phyloP scores from a whole-genome alignment of 2,113 vertebrate species.

The Grantiella picta region DNA sequence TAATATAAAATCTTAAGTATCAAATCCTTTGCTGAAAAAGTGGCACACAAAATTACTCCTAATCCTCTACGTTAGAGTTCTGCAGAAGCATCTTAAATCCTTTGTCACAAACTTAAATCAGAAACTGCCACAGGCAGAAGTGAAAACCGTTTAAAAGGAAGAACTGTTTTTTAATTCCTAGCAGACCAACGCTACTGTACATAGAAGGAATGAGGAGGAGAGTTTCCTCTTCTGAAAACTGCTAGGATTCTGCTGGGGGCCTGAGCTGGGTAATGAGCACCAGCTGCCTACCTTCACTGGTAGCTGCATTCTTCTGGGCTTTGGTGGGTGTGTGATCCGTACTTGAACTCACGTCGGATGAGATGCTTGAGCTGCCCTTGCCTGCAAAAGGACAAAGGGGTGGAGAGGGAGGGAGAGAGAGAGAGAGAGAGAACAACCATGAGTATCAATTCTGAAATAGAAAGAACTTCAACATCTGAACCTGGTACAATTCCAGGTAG shows the following conservation, averaged over 20 bases:
- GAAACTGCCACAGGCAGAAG: neutral
- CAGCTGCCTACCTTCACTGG: constrained; percentile 96
- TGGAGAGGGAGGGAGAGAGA: neutral
- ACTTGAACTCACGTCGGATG: constrained; percentile 98
- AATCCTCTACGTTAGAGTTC: neutral
- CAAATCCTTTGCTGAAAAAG: neutral
- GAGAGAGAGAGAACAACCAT: neutral
- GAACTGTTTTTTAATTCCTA: constrained; percentile 69
- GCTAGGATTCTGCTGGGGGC: constrained; percentile 3
- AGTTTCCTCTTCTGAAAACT: constrained; percentile 16
- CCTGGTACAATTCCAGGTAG: neutral
- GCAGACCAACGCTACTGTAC: neutral
- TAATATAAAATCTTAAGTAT: neutral
- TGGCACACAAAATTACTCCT: neutral
- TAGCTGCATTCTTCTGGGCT: constrained; percentile 95
- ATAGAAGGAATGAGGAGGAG: neutral
- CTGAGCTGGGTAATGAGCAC: constrained; percentile 72
- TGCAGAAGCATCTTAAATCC: neutral
- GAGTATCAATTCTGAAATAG: neutral
- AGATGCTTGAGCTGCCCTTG: constrained; percentile 99
- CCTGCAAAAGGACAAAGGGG: constrained; percentile 73
- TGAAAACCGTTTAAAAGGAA: neutral
- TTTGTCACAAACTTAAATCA: neutral
- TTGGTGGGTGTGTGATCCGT: constrained; percentile 97
- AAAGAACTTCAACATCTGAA: neutral